Base-by-base conservation (phyloP, 1,140 invertebrate genomes). In the Lordiphosa clarofinis region DNA sequence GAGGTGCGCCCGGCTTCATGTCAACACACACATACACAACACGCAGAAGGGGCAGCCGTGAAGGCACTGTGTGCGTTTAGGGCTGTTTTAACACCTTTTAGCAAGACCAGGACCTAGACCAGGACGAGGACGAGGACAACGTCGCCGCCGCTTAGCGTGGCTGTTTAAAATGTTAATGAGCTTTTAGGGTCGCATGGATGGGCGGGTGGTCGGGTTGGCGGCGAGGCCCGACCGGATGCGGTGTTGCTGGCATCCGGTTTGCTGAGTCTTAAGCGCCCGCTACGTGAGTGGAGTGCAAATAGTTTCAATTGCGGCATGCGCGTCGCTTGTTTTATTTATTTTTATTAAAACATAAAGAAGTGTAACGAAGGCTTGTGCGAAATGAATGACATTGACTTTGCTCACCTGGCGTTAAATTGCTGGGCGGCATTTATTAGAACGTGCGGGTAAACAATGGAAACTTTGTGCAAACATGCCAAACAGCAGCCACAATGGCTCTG, bases 111-210 rank as follows among this genome's bases (percentile, higher is more conserved):
- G 52, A 47, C 52, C 28, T 31, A 24, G 39, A 37, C 31, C 36
- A 58, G 21, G 53, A 35, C n/a, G 4, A 42, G 35, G 12, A 31
- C 7, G 33, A 24, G 42, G 42, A 35, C 63, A 70, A 47, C 59
- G 60, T 48, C 37, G 59, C 43, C 63, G 63, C 56, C 78, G 79
- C 73, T 84, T 86, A 86, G 69, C 73, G 55, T 61, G 73, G 78
- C 78, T 84, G 78, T 84, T 84, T 84, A 84, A 84, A 84, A 84
- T 84, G 78, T 84, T 84, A 84, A 84, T 84, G 78, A 84, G 78
- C 78, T 84, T 84, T 84, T 81, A 70, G 76, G 73, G 62, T 82
- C 58, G 58, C 58, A 52, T 36, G 55, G 60, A 28, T 56, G 33
- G 36, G 48, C 49, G 50, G 28, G 63, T 19, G 33, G 35, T 39